phyloP scores from a whole-genome alignment of 2,888 invertebrate species.

The Sphinx pinastri region DNA sequence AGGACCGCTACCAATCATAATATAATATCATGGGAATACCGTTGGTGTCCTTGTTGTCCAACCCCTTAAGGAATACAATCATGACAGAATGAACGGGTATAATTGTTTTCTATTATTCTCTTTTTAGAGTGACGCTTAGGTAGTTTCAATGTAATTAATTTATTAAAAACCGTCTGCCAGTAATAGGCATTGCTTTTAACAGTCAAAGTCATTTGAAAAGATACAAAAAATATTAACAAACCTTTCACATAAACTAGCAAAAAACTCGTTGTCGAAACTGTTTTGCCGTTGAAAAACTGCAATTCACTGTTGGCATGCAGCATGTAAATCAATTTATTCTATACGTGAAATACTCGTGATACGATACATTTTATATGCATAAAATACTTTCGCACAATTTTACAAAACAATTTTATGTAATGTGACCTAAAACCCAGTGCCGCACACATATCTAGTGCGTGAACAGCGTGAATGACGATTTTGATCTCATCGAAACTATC shows the following conservation, averaged over 20 bases:
- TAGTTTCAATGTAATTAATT: too few species aligned
- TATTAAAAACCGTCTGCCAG: too few species aligned
- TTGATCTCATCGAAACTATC: slow-evolving; percentile 50
- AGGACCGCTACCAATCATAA: too few species aligned
- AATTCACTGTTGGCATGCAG: not conserved
- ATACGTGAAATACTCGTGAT: not conserved
- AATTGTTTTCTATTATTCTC: too few species aligned
- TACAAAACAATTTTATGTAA: slow-evolving; percentile 55
- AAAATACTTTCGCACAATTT: slow-evolving; percentile 21
- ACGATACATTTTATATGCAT: slow-evolving; percentile 4
- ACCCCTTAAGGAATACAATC: too few species aligned
- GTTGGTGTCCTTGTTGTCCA: too few species aligned
- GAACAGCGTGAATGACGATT: slow-evolving; percentile 64
- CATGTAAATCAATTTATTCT: slow-evolving; percentile 8
- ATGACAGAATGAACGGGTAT: too few species aligned
- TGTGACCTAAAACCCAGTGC: slow-evolving; percentile 70
- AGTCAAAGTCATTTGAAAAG: too few species aligned
- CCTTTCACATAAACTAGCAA: not conserved
- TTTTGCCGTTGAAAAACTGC: not conserved
- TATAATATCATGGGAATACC: too few species aligned
- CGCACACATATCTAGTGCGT: slow-evolving; percentile 72
- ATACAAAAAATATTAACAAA: not conserved
- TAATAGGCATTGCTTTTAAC: too few species aligned
- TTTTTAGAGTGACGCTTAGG: too few species aligned
- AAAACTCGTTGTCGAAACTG: not conserved